Evolutionary conservation across 2,113 vertebrate genomes (phyloP), one percentile per base, ranked within the genome.

Genomic region (Hemibagrus wyckioides): DNA sequence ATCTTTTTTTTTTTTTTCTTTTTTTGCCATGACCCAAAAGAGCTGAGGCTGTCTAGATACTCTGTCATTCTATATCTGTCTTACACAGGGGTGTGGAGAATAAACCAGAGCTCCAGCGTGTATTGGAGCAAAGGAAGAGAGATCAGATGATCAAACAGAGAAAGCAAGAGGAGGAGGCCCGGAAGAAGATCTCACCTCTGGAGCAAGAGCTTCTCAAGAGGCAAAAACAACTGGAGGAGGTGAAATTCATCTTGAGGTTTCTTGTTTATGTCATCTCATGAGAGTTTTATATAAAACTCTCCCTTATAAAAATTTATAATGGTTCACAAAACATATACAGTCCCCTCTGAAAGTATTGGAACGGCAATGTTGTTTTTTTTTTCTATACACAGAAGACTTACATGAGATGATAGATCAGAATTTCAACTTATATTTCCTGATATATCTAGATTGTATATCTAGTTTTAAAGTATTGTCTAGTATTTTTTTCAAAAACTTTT

Each of bases 91-190:
- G 95, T 0, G 88, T 96, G 90, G 97, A 98, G 88, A 95, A 90
- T 90, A 99, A 99, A 89, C 96, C 98, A 0, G 98, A 99, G 94
- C 94, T 99, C 75, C 98, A 99, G 93, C 92, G 97, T 0, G 98
- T 99, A 39, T 93, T 99, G 0, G 98, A 99, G 91, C 96, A 97
- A 56, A 96, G 98, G 33, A 95, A 97, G 67, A 90, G 98, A 91
- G 98, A 98, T 89, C 97, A 98, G 93, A 85, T 97, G 92, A 95
- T 97, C 84, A 96, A 93, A 82, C 96, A 98, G 92, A 97, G 94
- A 91, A 97, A 96, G 83, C 94, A 96, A 81, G 97, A 99, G 84
- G 96, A 98, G 15, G 97, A 97, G 56, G 96, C 97, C 82, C 96
- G 95, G 89, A 96, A 94, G 91, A 93, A 98, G 88, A 94, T 97